These are phyloP conservation scores for Rhopalosiphum nymphaeae DNA, from an alignment of 2,888 invertebrate species.

Conservation along the genomic window DNA sequence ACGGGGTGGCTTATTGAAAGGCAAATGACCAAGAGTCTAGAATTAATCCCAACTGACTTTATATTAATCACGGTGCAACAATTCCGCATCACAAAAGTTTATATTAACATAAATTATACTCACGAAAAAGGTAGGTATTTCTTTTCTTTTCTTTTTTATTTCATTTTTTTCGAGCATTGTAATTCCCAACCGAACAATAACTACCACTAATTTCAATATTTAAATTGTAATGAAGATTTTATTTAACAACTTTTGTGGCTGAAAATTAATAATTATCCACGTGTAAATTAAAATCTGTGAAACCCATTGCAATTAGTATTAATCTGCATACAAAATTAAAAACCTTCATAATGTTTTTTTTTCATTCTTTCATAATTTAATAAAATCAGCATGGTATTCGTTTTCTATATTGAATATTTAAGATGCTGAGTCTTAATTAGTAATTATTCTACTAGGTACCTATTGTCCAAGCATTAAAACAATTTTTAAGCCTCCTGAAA, in stretches of 20 bases:
- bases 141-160: slow-evolving; percentile 42
- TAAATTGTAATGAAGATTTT: slow-evolving; percentile 59
- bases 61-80: slow-evolving; percentile 64
- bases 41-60: slow-evolving; percentile 63
- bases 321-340: slow-evolving; percentile 25
- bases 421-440: neutral
- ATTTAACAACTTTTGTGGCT: slow-evolving; percentile 42
- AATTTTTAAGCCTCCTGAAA: neutral
- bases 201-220: slow-evolving; percentile 61
- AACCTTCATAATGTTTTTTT: slow-evolving; percentile 6
- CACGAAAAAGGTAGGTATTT: slow-evolving; percentile 57
- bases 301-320: slow-evolving; percentile 46
- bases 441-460: neutral
- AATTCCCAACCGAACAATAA: slow-evolving; percentile 50
- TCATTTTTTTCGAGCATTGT: slow-evolving; percentile 13
- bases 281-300: slow-evolving; percentile 57
- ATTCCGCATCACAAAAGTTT: slow-evolving; percentile 63
- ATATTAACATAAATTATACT: slow-evolving; percentile 63
- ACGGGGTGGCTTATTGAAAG: slow-evolving; percentile 63
- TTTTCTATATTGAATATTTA: neutral
- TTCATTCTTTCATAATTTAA: neutral
- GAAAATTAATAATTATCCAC: slow-evolving; percentile 49
- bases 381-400: neutral
- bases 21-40: slow-evolving; percentile 64
- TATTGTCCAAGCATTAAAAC: neutral